phyloP scores from a whole-genome alignment of 2,888 invertebrate genomes.

The Drosophila neutralis region DNA sequence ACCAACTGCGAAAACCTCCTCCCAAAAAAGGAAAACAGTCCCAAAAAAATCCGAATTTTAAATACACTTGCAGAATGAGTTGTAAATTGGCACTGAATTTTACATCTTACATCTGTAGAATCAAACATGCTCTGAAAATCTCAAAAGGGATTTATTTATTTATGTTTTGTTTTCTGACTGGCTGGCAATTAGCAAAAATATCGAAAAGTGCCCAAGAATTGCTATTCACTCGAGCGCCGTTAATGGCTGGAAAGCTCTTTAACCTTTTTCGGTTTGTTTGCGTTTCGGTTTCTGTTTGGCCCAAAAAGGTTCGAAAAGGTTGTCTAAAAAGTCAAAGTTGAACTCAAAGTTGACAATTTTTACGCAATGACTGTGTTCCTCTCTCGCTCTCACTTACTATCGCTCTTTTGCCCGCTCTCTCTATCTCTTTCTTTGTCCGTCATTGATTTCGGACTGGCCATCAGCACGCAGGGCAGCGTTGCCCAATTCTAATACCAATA shows the following conservation, averaged over 20 bases:
- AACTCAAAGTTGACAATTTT: constrained; percentile 51
- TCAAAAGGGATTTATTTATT: background rate
- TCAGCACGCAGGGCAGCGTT: constrained; percentile 53
- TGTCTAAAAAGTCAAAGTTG: constrained; percentile 42
- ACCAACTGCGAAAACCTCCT: background rate
- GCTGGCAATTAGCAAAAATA: constrained; percentile 54
- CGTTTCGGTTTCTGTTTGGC: constrained; percentile 17
- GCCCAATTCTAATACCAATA: constrained; percentile 20
- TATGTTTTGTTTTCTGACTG: background rate
- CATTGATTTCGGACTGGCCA: constrained; percentile 61
- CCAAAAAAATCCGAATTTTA: constrained; percentile 6
- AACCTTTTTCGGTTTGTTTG: constrained; percentile 51
- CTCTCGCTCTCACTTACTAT: background rate
- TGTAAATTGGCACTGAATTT: background rate
- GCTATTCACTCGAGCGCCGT: constrained; percentile 71
- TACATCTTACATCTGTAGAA: background rate
- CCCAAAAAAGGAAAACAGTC: background rate
- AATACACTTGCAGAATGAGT: background rate
- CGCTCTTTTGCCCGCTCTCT: background rate
- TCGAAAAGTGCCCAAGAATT: constrained; percentile 20
- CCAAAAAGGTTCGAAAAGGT: constrained; percentile 60
- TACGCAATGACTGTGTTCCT: background rate
- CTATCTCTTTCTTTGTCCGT: background rate
- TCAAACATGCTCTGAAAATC: background rate
- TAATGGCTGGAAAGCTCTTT: constrained; percentile 54